Base-by-base conservation (phyloP, 2,888 invertebrate genomes). In the Julus scanicus region DNA sequence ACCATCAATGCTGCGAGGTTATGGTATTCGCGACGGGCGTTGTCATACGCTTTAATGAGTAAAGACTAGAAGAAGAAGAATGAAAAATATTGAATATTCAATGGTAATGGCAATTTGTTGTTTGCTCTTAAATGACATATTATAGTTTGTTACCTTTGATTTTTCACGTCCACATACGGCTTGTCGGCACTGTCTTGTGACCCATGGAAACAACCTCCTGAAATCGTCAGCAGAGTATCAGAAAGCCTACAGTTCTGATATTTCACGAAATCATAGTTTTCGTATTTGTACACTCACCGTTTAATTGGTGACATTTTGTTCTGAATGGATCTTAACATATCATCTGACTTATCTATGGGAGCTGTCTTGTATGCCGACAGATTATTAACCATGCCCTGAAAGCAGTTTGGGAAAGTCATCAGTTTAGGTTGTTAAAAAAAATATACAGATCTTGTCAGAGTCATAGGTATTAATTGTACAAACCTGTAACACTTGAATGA, bases 401-500 rank as follows among this genome's bases (percentile, higher is more conserved):
- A 71, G 20, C 6, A n/a, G 20, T 29, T 29, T 29, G 20, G 3
- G 9, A 71, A 71, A 71, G 20, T 17, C 29, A 29, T 71, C 8
- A 71, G n/a, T n/a, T 8, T 1, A 29, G n/a, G 9, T 71, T 71
- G 20, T 71, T 71, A 8, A 8, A 20, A 71, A 53, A n/a, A n/a
- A n/a, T n/a, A 53, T 53, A 53, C 53, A 8, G 15, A 9, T 53
- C 53, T 53, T 9, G 13, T 8, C 53, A 53, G 5, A 29, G 29
- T 20, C n/a, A 29, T 4, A 20, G 29, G 6, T 71, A 20, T 3
- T 1, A 8, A 0, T 71, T 20, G 71, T 9, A 71, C 71, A 71
- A 9, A 84, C 92, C 92, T 95, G 95, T 1, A 96, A 92, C 84
- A 95, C 94, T 89, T 92, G 92, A 90, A 96, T 94, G 86, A 96